These are phyloP conservation scores for Anoplopoma fimbria DNA, from an alignment of 2,113 vertebrate genomes.

Conservation along the genomic window DNA sequence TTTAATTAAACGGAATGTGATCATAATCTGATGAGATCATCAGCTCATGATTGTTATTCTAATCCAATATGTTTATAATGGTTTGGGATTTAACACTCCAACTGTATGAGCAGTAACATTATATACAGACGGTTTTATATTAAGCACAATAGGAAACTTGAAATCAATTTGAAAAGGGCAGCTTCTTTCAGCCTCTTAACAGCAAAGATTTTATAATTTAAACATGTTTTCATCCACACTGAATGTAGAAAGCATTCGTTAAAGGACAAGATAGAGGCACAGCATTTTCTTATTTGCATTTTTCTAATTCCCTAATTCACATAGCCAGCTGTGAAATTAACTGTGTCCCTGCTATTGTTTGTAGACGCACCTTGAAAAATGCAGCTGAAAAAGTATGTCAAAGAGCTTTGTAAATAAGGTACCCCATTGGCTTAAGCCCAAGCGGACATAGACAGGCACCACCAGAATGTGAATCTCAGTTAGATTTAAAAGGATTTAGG, in stretches of 20 bases:
- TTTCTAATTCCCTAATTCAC: constrained; percentile 28
- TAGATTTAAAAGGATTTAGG: constrained; percentile 91
- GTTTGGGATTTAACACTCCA: constrained; percentile 28
- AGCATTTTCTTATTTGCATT: neutral
- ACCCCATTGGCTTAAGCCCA: constrained; percentile 70
- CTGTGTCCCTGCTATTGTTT: constrained; percentile 50
- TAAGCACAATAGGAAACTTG: constrained; percentile 3
- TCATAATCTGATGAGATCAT: constrained; percentile 26
- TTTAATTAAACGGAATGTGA: constrained; percentile 45
- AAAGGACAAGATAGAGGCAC: neutral
- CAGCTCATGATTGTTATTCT: constrained; percentile 32
- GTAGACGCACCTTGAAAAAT: constrained; percentile 53
- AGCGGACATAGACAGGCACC: constrained; percentile 73
- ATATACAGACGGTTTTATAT: neutral
- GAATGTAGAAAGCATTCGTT: constrained; percentile 9
- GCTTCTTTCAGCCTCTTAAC: constrained; percentile 11
- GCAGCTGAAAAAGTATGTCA: constrained; percentile 57
- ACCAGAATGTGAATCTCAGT: constrained; percentile 81
- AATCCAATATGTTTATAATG: constrained; percentile 12
- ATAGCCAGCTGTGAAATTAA: constrained; percentile 41
- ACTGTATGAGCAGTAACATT: constrained; percentile 11
- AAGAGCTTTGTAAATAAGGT: constrained; percentile 73
- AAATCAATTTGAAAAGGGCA: neutral
- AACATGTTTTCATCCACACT: neutral
- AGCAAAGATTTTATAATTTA: neutral